Percentiles rank a stretch among this genome's conserved stretches.
These are phyloP conservation scores for Eristalis pertinax DNA, from an alignment of 2,888 invertebrate genomes.

Conservation along the genomic window DNA sequence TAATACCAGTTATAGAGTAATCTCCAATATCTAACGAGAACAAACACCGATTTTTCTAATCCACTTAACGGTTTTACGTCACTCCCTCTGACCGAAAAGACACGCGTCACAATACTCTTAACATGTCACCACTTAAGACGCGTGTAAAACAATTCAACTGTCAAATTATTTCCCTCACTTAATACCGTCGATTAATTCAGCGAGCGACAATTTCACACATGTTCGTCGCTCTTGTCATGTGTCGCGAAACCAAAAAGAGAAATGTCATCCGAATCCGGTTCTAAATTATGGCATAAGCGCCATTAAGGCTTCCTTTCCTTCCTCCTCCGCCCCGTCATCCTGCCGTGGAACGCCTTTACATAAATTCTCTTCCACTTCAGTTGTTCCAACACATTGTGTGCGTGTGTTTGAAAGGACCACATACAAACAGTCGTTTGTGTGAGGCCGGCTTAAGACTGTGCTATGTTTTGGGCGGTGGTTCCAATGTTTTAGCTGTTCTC, in stretches of 20 bases:
- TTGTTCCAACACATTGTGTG: not conserved
- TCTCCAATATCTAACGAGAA: too few species aligned
- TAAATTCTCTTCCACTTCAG: not conserved
- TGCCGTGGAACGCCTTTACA: not conserved
- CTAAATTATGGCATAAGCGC: not conserved
- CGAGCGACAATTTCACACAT: conserved; percentile 33
- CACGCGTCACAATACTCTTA: not conserved
- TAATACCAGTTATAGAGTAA: too few species aligned
- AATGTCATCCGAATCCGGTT: conserved; percentile 42
- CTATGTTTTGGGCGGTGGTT: too few species aligned
- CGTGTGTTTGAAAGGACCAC: not conserved
- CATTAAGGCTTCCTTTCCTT: not conserved
- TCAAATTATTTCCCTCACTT: conserved; percentile 39
- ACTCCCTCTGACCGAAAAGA: not conserved
- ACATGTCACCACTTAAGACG: not conserved
- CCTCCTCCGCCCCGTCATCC: not conserved
- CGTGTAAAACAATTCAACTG: conserved; percentile 37
- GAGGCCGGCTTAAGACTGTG: too few species aligned
- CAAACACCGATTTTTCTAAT: too few species aligned
- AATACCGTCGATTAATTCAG: conserved; percentile 56
- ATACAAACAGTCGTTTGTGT: not conserved
- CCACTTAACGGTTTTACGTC: not conserved
- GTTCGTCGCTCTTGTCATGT: conserved; percentile 29
- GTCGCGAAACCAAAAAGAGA: not conserved
- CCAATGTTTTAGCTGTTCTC: too few species aligned